Percentiles rank a stretch among this genome's conserved stretches.
Evolutionary conservation across 1,140 invertebrate genomes (phyloP).

Genomic region (Antheraea pernyi): DNA sequence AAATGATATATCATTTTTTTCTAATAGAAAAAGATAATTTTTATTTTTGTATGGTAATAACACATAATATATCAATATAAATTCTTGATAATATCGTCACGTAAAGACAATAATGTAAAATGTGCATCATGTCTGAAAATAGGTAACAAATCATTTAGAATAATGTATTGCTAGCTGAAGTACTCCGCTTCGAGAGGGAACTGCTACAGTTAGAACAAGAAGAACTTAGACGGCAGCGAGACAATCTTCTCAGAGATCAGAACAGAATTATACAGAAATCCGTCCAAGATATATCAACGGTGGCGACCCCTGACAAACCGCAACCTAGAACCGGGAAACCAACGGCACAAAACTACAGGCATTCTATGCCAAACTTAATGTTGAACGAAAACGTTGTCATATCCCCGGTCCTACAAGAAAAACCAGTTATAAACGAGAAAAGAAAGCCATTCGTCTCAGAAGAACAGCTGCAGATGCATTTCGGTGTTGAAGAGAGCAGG

Average conservation of each 20-base stretch:
- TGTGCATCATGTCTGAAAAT: not conserved
- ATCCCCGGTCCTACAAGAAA: constrained; percentile 36
- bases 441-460: constrained; percentile 70
- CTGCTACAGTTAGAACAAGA: constrained; percentile 87
- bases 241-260: constrained; percentile 83
- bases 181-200: constrained; percentile 87
- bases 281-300: constrained; percentile 80
- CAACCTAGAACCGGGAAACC: constrained; percentile 35
- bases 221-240: constrained; percentile 86
- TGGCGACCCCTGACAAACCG: constrained; percentile 51
- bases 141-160: not conserved
- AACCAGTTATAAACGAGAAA: constrained; percentile 50
- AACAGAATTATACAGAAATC: constrained; percentile 82
- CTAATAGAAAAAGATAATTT: too few relatives aligned
- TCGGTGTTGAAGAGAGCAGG: constrained; percentile 67
- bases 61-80: too few relatives aligned
- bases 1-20: too few relatives aligned
- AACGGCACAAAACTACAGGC: constrained; percentile 79
- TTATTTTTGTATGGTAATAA: too few relatives aligned
- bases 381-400: constrained; percentile 65
- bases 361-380: constrained; percentile 85
- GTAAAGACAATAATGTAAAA: constrained; percentile 41
- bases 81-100: too few relatives aligned
- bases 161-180: constrained; percentile 72
- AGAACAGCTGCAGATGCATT: constrained; percentile 68